Percentiles rank a stretch among this genome's conserved stretches.
These are phyloP conservation scores for Alviniconcha marisindica DNA, from an alignment of 1,140 invertebrate genomes.

Conservation along the genomic window DNA sequence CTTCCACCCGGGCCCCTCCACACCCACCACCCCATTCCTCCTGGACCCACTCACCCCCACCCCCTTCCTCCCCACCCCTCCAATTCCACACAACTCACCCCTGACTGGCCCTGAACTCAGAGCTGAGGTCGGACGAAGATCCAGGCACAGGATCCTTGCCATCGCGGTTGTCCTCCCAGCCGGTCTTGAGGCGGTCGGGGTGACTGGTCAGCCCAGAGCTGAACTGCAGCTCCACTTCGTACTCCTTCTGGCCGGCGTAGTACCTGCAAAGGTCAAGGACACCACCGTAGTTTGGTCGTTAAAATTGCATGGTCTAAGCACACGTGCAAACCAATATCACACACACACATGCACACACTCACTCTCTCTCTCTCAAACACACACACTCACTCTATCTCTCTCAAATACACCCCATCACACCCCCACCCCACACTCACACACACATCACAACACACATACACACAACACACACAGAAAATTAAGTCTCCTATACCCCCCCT, in stretches of 20 bases:
- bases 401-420: background rate
- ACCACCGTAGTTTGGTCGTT: too few relatives aligned
- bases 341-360: too few relatives aligned
- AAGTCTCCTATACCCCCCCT: too few relatives aligned
- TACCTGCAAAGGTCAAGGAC: too few relatives aligned
- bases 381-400: background rate
- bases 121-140: slow-evolving; percentile 54
- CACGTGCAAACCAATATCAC: too few relatives aligned
- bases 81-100: too few relatives aligned
- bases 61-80: too few relatives aligned
- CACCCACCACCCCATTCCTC: too few relatives aligned
- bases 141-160: slow-evolving; percentile 69
- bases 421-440: background rate
- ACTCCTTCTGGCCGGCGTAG: slow-evolving; percentile 73
- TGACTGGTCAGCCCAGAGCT: slow-evolving; percentile 64
- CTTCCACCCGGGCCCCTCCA: too few relatives aligned
- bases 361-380: too few relatives aligned
- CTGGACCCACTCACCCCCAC: too few relatives aligned
- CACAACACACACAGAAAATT: background rate
- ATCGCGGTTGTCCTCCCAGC: slow-evolving; percentile 69
- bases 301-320: too few relatives aligned
- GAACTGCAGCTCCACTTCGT: slow-evolving; percentile 73
- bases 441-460: background rate
- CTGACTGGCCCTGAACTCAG: slow-evolving; percentile 13
- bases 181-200: slow-evolving; percentile 69